These are phyloP conservation scores for Drosophila falleni DNA, from an alignment of 2,888 invertebrate species.

Conservation along the genomic window DNA sequence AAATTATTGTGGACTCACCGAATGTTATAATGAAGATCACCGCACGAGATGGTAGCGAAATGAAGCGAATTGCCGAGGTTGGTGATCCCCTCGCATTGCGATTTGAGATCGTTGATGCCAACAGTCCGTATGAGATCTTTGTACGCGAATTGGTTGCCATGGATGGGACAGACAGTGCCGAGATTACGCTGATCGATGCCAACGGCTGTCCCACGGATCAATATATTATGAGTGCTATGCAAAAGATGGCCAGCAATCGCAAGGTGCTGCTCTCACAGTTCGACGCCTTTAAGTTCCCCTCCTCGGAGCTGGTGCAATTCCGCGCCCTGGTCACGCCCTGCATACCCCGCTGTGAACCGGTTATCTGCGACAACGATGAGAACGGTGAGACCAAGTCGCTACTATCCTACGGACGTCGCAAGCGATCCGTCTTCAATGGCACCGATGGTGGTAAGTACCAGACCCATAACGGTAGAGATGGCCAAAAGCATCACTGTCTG, in stretches of 20 bases:
- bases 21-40: conserved; percentile 97
- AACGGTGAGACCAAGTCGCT: conserved; percentile 93
- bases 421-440: conserved; percentile 88
- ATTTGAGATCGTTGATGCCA: conserved; percentile 95
- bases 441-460: conserved; percentile 83
- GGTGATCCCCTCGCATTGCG: conserved; percentile 95
- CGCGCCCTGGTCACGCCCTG: conserved; percentile 96
- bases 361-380: conserved; percentile 94
- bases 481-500: conserved; percentile 14
- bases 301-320: conserved; percentile 97
- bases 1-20: conserved; percentile 96
- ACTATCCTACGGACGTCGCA: conserved; percentile 92
- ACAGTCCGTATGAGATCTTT: conserved; percentile 97
- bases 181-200: conserved; percentile 96
- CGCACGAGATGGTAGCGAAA: conserved; percentile 92
- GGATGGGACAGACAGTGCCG: conserved; percentile 96
- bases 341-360: conserved; percentile 96
- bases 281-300: conserved; percentile 98
- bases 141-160: conserved; percentile 97
- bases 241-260: conserved; percentile 91
- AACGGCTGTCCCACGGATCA: conserved; percentile 97
- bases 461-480: conserved; percentile 39
- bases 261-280: conserved; percentile 95
- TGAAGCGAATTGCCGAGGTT: conserved; percentile 94
- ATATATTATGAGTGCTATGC: conserved; percentile 97